Base-by-base conservation (phyloP, 2,113 vertebrate genomes). In the Uria lomvia region DNA sequence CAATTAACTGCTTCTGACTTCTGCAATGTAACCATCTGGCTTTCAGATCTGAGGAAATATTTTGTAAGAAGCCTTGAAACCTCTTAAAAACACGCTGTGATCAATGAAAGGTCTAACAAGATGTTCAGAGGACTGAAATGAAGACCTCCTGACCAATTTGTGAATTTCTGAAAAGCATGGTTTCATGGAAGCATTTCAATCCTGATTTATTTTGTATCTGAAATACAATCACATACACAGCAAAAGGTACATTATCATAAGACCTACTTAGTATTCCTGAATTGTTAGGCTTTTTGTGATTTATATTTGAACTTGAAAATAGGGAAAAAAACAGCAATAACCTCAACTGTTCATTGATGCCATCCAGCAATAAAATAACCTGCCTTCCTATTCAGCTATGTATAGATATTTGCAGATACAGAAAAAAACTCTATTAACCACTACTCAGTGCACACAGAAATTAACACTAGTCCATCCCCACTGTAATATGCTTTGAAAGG, bases 1-100 rank as follows among this genome's bases (percentile, higher is more conserved):
- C 88, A 97, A 91, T 97, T 94, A 95, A 71, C 63, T 94, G 83
- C 72, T 93, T 89, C 81, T 56, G 86, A 90, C 36, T 96, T 95
- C 88, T 92, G 34, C 94, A 93, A 15, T 53, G 47, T 47, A 95
- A 78, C 75, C 77, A 97, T 87, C 67, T 95, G 50, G 75, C 65
- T 96, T 92, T 93, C 52, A 76, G 91, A 97, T 94, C 67, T 42
- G 47, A 75, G 67, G 58, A 86, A 59, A 91, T 13, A 72, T 95
- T 92, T 60, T 86, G 22, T 58, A 79, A 66, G 80, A 94, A 95
- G 85, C n/a, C 58, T 56, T 32, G n/a, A 87, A 77, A 86, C 34
- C 85, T 80, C 87, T 94, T 63, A 45, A 56, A 90, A 79, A 55
- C 45, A 80, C 7, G 36, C 34, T 26, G 60, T 74, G 56, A 73